Conservation (phyloP, 2,797 vertebrate genomes). For the Mormyrus proboscirostris region DNA sequence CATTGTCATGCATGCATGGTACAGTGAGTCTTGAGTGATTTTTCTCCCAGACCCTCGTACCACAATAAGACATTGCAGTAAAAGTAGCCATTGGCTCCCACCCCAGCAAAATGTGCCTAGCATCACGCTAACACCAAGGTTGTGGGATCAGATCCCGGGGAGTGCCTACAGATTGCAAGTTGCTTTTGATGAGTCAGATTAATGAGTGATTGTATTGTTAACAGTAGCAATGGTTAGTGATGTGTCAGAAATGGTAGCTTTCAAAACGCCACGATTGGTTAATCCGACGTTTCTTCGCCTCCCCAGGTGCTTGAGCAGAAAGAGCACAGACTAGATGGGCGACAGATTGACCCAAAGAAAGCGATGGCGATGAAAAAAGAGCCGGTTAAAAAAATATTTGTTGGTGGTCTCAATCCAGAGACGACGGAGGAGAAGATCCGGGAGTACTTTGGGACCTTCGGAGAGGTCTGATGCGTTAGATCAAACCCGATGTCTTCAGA, state of each 20-base stretch:
- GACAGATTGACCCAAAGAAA: constrained; percentile 94
- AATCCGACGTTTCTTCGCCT: background rate
- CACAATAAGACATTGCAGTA: background rate
- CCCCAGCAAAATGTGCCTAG: background rate
- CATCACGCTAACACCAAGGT: too few species aligned
- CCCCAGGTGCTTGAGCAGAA: constrained; percentile 87
- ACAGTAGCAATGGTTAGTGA: background rate
- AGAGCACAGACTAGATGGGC: constrained; percentile 89
- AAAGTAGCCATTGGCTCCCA: background rate
- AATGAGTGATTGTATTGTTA: background rate
- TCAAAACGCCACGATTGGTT: background rate
- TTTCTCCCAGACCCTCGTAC: background rate
- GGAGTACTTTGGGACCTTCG: constrained; percentile 88
- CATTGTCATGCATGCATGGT: background rate
- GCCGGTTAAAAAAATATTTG: constrained; percentile 94
- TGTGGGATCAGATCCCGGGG: background rate
- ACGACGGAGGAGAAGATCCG: constrained; percentile 90
- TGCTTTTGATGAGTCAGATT: background rate
- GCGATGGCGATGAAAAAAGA: constrained; percentile 99
- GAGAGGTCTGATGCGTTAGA: constrained; percentile 72
- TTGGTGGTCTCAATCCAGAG: constrained; percentile 93
- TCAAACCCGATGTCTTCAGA: background rate
- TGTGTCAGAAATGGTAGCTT: background rate
- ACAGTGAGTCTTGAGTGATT: background rate
- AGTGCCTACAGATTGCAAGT: background rate